A percentile compares a stretch with the other conserved stretches of the same genome.
Evolutionary conservation across 2,113 vertebrate species (phyloP).

Genomic region (Gnathonemus echidnorhynchus): DNA sequence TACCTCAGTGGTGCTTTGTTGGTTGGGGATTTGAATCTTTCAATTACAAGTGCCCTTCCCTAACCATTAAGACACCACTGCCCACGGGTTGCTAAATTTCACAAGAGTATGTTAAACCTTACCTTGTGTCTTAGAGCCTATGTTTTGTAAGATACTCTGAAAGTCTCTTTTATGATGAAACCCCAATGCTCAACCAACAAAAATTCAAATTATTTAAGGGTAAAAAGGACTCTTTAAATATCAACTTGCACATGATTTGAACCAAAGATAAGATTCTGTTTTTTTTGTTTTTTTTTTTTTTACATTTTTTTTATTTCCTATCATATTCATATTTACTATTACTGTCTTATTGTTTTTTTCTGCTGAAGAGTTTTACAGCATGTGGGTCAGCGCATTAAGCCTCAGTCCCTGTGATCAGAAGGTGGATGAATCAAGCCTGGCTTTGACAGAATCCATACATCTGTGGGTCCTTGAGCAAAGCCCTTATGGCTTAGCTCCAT

Average conservation of each 20-base stretch:
- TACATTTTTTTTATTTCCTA: not conserved
- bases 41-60: no score
- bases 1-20: no score
- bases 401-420: not conserved
- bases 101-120: not conserved
- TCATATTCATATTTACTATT: not conserved
- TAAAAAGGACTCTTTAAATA: not conserved
- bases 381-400: not conserved
- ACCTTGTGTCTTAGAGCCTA: not conserved
- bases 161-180: not conserved
- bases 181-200: not conserved
- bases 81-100: not conserved
- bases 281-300: not conserved
- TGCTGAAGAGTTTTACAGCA: not conserved
- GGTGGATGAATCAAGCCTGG: not conserved
- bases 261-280: not conserved
- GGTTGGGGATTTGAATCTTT: no score
- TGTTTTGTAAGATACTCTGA: not conserved
- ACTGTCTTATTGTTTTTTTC: not conserved
- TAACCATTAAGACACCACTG: no score
- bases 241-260: not conserved
- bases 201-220: not conserved
- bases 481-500: not conserved
- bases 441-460: not conserved
- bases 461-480: not conserved